phyloP scores from a whole-genome alignment of 2,888 invertebrate species.

The Pasiphila rectangulata region DNA sequence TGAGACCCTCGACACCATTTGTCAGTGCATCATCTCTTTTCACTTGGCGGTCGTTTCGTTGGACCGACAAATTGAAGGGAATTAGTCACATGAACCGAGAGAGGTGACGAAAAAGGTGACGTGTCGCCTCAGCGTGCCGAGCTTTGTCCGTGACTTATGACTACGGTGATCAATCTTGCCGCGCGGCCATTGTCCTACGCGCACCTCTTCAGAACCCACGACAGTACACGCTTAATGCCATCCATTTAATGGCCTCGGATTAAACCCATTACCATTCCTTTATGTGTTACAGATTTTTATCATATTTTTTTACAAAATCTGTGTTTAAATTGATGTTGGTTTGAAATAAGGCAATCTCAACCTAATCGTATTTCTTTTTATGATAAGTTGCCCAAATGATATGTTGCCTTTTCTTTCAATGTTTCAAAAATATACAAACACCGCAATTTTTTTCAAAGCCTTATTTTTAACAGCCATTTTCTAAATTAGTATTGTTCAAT shows the following conservation, averaged over 20 bases:
- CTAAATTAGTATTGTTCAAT: no score
- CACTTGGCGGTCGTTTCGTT: constrained; percentile 66
- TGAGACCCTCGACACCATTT: constrained; percentile 76
- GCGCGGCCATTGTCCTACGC: constrained; percentile 58
- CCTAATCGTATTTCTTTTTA: no score
- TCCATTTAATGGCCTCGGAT: constrained; percentile 49
- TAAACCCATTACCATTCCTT: constrained; percentile 51
- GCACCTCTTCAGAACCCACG: constrained; percentile 58
- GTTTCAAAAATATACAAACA: no score
- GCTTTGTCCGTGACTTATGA: constrained; percentile 53
- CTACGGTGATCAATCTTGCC: constrained; percentile 72
- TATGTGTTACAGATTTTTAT: constrained; percentile 31
- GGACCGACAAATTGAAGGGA: constrained; percentile 75
- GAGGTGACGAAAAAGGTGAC: constrained; percentile 81
- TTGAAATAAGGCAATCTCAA: no score
- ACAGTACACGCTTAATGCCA: constrained; percentile 38
- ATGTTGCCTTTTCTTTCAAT: background rate
- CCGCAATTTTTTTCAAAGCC: no score
- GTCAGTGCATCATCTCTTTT: constrained; percentile 78
- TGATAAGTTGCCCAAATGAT: no score
- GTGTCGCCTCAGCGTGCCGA: constrained; percentile 53
- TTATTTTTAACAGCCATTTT: no score
- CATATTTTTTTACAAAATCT: constrained; percentile 12
- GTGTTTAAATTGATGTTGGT: constrained; percentile 17
- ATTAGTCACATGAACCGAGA: constrained; percentile 76